Evolutionary conservation across 1,140 invertebrate genomes (phyloP).

Genomic region (Sinella curviseta): DNA sequence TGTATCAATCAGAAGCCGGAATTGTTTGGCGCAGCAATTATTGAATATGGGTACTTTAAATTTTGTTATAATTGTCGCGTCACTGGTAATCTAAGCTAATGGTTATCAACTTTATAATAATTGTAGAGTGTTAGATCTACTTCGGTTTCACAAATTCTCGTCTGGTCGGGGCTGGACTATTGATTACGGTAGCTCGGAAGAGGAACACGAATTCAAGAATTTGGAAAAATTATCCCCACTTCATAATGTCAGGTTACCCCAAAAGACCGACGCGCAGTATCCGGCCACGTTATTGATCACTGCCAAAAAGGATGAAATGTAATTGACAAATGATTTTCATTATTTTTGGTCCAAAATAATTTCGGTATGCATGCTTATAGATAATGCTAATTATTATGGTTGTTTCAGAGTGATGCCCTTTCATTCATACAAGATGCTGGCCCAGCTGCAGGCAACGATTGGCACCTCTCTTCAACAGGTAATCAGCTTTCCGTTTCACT

Average conservation of each 20-base stretch:
- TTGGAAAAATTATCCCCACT: slow-evolving; percentile 90
- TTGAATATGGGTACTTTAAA: slow-evolving; percentile 79
- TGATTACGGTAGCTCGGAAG: slow-evolving; percentile 91
- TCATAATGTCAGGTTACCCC: slow-evolving; percentile 79
- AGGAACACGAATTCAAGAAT: slow-evolving; percentile 83
- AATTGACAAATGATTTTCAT: too few relatives aligned
- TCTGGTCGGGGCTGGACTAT: slow-evolving; percentile 83
- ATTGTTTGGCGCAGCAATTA: slow-evolving; percentile 85
- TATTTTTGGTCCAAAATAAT: too few relatives aligned
- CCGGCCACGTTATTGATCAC: slow-evolving; percentile 87
- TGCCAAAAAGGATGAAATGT: slow-evolving; percentile 57
- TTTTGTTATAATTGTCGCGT: slow-evolving; percentile 13
- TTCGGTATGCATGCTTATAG: not conserved
- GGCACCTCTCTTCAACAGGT: slow-evolving; percentile 63
- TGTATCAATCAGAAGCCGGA: slow-evolving; percentile 93
- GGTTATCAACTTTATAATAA: slow-evolving; percentile 28
- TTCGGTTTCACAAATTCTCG: slow-evolving; percentile 97
- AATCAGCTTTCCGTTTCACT: slow-evolving; percentile 21
- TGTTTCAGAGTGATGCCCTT: not conserved
- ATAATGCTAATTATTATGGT: not conserved
- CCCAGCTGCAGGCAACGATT: slow-evolving; percentile 79
- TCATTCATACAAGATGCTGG: slow-evolving; percentile 93
- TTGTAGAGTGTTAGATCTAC: slow-evolving; percentile 90
- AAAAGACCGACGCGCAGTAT: slow-evolving; percentile 65
- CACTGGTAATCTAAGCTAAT: not conserved